A percentile compares a stretch with the other conserved stretches of the same genome.
Conservation (phyloP, 2,797 vertebrate species). For the Tiaroga cobitis region DNA sequence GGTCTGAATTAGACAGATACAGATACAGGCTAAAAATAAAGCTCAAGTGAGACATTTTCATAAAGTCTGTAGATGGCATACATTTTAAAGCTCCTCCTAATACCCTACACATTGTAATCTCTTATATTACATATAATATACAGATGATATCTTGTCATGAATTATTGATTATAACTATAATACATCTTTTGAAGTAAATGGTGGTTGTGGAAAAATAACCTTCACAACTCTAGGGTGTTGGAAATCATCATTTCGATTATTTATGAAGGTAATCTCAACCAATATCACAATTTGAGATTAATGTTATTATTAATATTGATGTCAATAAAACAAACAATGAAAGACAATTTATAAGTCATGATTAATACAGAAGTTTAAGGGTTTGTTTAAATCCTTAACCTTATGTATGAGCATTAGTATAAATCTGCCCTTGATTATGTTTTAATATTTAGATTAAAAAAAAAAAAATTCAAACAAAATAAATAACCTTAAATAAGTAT, state of each 20-base stretch:
- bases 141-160: not conserved
- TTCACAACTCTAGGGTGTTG: not conserved
- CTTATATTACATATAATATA: not conserved
- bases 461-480: not conserved
- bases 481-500: not conserved
- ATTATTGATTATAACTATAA: not conserved
- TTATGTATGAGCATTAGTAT: not conserved
- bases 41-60: not conserved
- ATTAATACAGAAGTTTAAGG: too few species aligned
- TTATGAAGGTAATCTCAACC: not conserved
- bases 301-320: not conserved
- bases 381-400: not conserved
- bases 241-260: not conserved
- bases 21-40: constrained; percentile 42
- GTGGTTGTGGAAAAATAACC: not conserved
- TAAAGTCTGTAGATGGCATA: not conserved
- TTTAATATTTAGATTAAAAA: not conserved
- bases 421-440: not conserved
- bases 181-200: not conserved
- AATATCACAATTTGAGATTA: not conserved
- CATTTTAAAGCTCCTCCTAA: not conserved
- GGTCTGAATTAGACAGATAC: constrained; percentile 43
- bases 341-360: not conserved
- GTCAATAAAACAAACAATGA: not conserved
- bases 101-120: not conserved